Conservation (phyloP, 2,888 invertebrate species). For the Aradus depressus region DNA sequence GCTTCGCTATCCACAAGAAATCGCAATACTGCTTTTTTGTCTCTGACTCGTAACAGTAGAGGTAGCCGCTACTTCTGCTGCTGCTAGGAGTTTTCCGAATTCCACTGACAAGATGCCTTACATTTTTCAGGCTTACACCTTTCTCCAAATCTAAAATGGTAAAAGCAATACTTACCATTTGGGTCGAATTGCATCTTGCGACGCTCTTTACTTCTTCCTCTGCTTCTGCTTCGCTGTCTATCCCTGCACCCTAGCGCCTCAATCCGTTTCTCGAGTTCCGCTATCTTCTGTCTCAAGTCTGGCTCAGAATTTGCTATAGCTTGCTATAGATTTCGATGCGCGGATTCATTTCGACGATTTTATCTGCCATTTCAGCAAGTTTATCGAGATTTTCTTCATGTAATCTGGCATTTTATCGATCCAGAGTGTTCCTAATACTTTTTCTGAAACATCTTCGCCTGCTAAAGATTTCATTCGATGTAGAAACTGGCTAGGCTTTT, state of each 20-base stretch:
- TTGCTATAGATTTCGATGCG: too few species aligned
- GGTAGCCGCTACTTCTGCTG: slow-evolving; percentile 6
- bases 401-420: slow-evolving; percentile 9
- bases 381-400: too few species aligned
- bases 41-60: background rate
- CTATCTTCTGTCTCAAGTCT: too few species aligned
- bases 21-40: slow-evolving; percentile 3
- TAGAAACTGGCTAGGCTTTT: slow-evolving; percentile 8
- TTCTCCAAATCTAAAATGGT: slow-evolving; percentile 7
- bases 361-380: too few species aligned
- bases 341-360: too few species aligned
- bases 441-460: slow-evolving; percentile 6
- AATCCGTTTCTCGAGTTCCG: too few species aligned
- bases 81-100: slow-evolving; percentile 10
- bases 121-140: slow-evolving; percentile 15
- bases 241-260: too few species aligned
- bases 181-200: slow-evolving; percentile 9
- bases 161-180: slow-evolving; percentile 4
- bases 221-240: too few species aligned
- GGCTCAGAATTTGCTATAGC: too few species aligned
- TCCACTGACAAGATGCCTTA: slow-evolving; percentile 5
- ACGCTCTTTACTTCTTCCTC: background rate
- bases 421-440: slow-evolving; percentile 10
- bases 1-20: slow-evolving; percentile 22
- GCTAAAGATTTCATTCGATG: slow-evolving; percentile 8